Percentiles rank a stretch among this genome's conserved stretches.
Conservation (phyloP, 2,888 invertebrate species). For the Hypena proboscidalis region DNA sequence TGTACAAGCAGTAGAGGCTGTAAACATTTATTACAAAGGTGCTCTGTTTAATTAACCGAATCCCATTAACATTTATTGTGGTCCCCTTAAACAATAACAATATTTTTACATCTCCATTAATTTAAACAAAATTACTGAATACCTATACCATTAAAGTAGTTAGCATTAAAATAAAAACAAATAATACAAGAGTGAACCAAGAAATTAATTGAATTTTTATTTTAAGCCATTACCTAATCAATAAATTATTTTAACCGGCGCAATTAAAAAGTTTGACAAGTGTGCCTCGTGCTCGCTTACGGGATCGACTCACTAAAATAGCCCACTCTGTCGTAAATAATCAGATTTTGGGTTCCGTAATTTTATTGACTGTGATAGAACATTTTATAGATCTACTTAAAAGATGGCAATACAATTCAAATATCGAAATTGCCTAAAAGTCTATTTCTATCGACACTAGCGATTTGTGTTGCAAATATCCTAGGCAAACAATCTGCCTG, state of each 20-base stretch:
- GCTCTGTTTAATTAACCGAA: neutral
- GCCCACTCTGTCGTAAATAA: conserved; percentile 45
- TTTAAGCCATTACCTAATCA: conserved; percentile 45
- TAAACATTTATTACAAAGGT: neutral
- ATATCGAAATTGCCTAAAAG: too few relatives aligned
- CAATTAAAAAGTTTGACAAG: conserved; percentile 59
- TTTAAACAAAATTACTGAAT: conserved; percentile 26
- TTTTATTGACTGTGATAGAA: neutral
- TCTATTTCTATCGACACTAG: too few relatives aligned
- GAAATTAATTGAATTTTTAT: conserved; percentile 63
- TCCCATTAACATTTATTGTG: conserved; percentile 3
- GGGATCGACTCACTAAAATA: conserved; percentile 42
- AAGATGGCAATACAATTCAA: neutral
- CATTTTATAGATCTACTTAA: neutral
- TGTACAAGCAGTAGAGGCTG: too few relatives aligned
- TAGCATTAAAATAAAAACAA: conserved; percentile 48
- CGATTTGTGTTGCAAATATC: too few relatives aligned
- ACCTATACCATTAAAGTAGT: conserved; percentile 40
- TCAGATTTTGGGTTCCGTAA: conserved; percentile 30
- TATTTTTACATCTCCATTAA: conserved; percentile 26
- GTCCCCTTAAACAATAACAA: conserved; percentile 14
- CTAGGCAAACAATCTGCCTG: too few relatives aligned
- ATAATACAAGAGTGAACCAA: conserved; percentile 42
- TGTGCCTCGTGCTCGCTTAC: conserved; percentile 49
- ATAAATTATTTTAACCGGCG: conserved; percentile 52